Base-by-base conservation (phyloP, 2,888 invertebrate genomes). In the Zaprionus lineosus region DNA sequence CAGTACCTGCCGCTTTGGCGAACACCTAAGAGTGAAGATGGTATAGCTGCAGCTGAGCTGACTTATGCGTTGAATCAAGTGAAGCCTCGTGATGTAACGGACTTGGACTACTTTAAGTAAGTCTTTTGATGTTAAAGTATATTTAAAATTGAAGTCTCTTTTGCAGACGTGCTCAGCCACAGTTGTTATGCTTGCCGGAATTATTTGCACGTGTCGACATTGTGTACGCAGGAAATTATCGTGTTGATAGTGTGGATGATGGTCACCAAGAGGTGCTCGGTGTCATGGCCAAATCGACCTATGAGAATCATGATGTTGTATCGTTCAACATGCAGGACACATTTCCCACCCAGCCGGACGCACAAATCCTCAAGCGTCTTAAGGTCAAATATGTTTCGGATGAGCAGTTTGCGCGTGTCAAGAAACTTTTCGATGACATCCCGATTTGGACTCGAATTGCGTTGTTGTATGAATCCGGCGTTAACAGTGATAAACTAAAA, bases 361-460 rank as follows among this genome's bases (percentile, higher is more conserved):
- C 92, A 2, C 90, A 90, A 57, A 92, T 92, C 29, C 83, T 93
- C 14, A 93, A 92, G 77, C 91, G 90, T 39, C 92, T 92, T 87
- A 91, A 89, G 77, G 86, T 89, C 0, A 92, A 91, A 75, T 86
- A 90, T 37, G 79, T 89, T 1, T 77, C 89, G 0, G 90, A 91
- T 68, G 91, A 91, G 44, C 91, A 92, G 65, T 91, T 88, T 73
- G 89, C 91, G 16, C 83, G 75, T 50, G 86, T 93, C 1, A 90
- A 90, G 85, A 91, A 92, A 93, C 87, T 95, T 5, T 98, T 98
- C 89, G 93, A 96, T 44, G 93, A 95, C 48, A 92, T 96, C 46
- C 98, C 98, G 0, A 93, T 99, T 68, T 98, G 98, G 97, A 95
- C 97, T 0, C 93, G 94, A 76, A 93, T 94, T 74, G 95, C 94